Evolutionary conservation across 2,797 vertebrate species (phyloP).

Genomic region (Caiman crocodilus): DNA sequence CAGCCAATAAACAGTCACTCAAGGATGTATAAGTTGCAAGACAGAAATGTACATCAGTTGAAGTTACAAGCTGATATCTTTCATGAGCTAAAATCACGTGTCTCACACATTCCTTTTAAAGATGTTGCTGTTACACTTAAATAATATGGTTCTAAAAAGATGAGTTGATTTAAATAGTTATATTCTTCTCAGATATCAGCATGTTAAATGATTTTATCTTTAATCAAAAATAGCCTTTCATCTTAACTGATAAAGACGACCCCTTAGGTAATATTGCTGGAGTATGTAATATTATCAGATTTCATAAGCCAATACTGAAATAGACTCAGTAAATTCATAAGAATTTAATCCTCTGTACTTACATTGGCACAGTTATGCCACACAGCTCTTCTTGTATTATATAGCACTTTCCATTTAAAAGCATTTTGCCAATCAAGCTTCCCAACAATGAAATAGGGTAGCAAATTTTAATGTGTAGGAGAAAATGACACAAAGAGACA

Average conservation of each 20-base stretch:
- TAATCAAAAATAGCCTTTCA: neutral
- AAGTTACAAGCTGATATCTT: neutral
- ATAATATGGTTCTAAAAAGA: neutral
- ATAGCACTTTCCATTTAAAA: neutral
- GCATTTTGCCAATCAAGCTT: neutral
- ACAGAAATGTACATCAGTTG: neutral
- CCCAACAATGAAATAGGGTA: neutral
- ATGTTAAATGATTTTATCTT: neutral
- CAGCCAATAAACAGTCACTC: neutral
- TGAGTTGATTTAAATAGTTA: neutral
- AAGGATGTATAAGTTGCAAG: neutral
- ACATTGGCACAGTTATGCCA: neutral
- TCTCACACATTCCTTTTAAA: neutral
- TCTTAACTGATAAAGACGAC: neutral
- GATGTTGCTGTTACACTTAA: neutral
- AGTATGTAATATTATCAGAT: neutral
- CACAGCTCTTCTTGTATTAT: neutral
- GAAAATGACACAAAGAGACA: neutral
- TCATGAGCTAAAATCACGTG: neutral
- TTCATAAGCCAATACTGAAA: neutral
- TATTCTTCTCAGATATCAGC: neutral
- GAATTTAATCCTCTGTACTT: neutral
- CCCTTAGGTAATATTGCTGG: neutral
- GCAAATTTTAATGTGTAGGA: neutral
- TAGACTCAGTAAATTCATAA: accelerated